Base-by-base conservation (phyloP, 2,797 vertebrate genomes). In the Ammospiza maritima region DNA sequence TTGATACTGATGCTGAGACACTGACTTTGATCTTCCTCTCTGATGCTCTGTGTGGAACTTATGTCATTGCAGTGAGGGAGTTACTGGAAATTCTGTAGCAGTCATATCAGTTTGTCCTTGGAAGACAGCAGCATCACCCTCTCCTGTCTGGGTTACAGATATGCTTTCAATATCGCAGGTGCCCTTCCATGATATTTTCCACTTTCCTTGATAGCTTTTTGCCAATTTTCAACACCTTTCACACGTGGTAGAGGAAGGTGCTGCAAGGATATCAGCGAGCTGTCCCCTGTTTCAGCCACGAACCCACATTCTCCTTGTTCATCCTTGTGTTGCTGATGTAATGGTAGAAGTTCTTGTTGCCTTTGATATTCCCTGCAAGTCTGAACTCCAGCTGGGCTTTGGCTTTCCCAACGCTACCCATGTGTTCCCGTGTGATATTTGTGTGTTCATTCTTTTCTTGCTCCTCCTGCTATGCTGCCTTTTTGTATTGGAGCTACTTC, bases 81-180 rank as follows among this genome's bases (percentile, higher is more conserved):
- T 76, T 81, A n/a, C 30, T 93, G 70, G 38, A 86, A 90, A 54
- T 82, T 62, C 30, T 29, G 5, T 82, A 58, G 27, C 50, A 50
- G 32, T 87, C 4, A 0, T 1, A 2, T 34, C 10, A 30, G 20
- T 76, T 66, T 67, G 27, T 85, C 32, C 27, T 86, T 56, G 67
- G 26, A 90, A 85, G 47, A 73, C 11, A 64, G 60, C 45, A 67
- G n/a, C 36, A 42, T 72, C 71, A 45, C 22, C 7, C 23, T 53
- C n/a, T 94, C 16, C 42, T 85, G 4, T 67, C 21, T 85, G 64
- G 20, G 9, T 60, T 76, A 51, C 64, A n/a, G 40, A 38, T 93
- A 22, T 1, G 1, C 32, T 67, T 88, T 58, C 57, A 53, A 21
- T 91, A 81, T 29, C 0, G 0, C 20, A n/a, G 12, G 5, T 65